Evolutionary conservation across 2,797 vertebrate species (phyloP).

Genomic region (Pogoniulus pusillus): DNA sequence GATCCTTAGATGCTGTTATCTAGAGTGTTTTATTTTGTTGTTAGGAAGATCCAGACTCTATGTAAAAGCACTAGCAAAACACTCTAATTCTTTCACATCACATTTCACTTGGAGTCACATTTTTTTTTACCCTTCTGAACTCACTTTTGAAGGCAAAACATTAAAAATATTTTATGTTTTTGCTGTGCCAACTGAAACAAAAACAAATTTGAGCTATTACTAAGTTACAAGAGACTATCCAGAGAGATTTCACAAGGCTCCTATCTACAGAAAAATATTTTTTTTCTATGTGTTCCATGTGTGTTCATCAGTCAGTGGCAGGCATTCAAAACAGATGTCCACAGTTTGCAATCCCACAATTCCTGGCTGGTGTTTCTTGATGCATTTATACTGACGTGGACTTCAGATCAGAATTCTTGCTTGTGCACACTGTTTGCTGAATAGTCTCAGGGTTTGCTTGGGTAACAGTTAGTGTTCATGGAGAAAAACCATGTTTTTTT

Average conservation of each 20-base stretch:
- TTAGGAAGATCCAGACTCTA: not conserved
- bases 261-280: slow-evolving; percentile 7
- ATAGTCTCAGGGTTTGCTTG: not conserved
- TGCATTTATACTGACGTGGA: not conserved
- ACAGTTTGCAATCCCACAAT: not conserved
- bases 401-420: not conserved
- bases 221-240: not conserved
- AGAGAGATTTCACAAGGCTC: slow-evolving; percentile 19
- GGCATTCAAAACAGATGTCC: not conserved
- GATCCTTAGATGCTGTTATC: not conserved
- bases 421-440: not conserved
- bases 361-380: not conserved
- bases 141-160: not conserved
- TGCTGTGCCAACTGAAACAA: slow-evolving; percentile 18
- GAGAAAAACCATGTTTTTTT: not conserved
- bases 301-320: slow-evolving; percentile 3
- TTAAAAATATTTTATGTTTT: not conserved
- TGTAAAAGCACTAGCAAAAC: not conserved
- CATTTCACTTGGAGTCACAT: not conserved
- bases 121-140: not conserved
- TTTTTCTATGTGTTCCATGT: not conserved
- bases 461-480: not conserved
- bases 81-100: not conserved
- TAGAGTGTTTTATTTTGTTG: not conserved
- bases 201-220: not conserved